A percentile compares a stretch with the other conserved stretches of the same genome.
Evolutionary conservation across 2,888 invertebrate species (phyloP).

Genomic region (Tetranychus piercei): DNA sequence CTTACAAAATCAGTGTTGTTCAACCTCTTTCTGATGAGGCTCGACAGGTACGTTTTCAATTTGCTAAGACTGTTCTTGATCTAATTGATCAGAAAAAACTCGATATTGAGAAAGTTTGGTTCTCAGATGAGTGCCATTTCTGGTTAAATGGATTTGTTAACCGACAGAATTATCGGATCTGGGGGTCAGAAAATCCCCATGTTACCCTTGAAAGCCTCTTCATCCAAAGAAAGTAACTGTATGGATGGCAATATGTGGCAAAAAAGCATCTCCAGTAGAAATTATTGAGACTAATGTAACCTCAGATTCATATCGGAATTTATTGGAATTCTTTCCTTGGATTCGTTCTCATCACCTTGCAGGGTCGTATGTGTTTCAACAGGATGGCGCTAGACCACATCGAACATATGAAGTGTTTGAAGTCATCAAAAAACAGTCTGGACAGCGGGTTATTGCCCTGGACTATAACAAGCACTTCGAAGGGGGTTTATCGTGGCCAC

Average conservation of each 20-base stretch:
- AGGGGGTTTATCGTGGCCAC: neutral
- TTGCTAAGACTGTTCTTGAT: no score
- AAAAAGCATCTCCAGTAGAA: slow-evolving; percentile 13
- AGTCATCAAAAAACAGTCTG: neutral
- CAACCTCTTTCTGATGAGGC: no score
- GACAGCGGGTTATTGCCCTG: neutral
- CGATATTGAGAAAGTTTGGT: no score
- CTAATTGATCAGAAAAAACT: no score
- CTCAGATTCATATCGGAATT: neutral
- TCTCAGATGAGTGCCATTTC: no score
- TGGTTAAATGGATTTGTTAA: no score
- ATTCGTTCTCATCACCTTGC: neutral
- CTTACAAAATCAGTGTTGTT: no score
- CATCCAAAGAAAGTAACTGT: neutral
- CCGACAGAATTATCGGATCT: no score
- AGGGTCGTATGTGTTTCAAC: neutral
- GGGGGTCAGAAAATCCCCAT: neutral
- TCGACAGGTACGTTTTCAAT: no score
- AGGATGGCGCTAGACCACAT: neutral
- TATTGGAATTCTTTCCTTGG: neutral
- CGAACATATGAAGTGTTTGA: neutral
- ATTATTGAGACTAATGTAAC: slow-evolving; percentile 15
- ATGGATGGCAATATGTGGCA: slow-evolving; percentile 9
- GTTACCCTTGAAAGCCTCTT: neutral
- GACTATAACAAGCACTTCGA: neutral